Conservation (phyloP, 2,113 vertebrate genomes). For the Vireo altiloquus region DNA sequence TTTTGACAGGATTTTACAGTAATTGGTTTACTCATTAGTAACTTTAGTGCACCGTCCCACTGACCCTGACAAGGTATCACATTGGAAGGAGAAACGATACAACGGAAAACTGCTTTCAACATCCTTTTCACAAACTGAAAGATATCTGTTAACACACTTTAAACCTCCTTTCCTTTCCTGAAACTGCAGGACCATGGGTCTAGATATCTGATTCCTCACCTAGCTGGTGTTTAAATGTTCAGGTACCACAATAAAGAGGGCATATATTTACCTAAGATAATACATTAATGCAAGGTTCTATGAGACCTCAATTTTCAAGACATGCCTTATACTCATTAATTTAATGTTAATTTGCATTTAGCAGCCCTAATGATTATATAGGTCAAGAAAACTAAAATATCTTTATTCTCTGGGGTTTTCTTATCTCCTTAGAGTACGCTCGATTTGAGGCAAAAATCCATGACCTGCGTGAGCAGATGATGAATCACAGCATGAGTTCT, state of each 20-base stretch:
- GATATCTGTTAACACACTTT: not conserved
- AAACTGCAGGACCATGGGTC: not conserved
- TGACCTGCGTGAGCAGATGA: conserved; percentile 98
- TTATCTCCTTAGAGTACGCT: conserved; percentile 84
- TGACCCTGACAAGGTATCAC: not conserved
- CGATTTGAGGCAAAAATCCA: conserved; percentile 98
- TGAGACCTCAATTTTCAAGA: conserved; percentile 5
- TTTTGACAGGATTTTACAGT: not conserved
- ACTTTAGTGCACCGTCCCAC: not conserved
- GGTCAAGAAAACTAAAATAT: conserved; percentile 44
- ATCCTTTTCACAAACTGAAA: not conserved
- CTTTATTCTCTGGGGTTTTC: conserved; percentile 46
- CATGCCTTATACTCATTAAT: not conserved
- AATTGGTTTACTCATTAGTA: not conserved
- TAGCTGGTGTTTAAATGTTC: not conserved
- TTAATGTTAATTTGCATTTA: conserved; percentile 23
- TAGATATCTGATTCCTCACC: not conserved
- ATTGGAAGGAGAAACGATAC: not conserved
- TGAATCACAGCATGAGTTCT: conserved; percentile 99
- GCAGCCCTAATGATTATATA: not conserved
- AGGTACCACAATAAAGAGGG: not conserved
- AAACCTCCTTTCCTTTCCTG: not conserved
- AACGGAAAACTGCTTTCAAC: not conserved
- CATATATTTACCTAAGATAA: not conserved
- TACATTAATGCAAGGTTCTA: not conserved